Percentiles rank a stretch among this genome's conserved stretches.
Evolutionary conservation across 2,888 invertebrate species (phyloP).

Genomic region (Macrophya annulata): DNA sequence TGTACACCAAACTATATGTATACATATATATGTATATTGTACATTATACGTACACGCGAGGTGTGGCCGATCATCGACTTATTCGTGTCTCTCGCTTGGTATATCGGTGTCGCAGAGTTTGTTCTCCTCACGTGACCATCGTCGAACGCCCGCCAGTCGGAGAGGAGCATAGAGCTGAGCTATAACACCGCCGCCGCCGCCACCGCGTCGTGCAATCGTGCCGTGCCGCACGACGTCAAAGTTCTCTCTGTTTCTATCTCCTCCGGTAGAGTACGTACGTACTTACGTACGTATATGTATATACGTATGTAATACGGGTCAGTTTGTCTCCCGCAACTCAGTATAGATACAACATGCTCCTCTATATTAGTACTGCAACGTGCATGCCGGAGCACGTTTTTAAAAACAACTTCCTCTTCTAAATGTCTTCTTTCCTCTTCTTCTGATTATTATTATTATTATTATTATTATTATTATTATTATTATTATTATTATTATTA

Average conservation of each 20-base stretch:
- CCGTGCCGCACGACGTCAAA: constrained; percentile 18
- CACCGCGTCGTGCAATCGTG: no score
- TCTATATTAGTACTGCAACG: not conserved
- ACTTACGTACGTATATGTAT: not conserved
- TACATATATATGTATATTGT: no score
- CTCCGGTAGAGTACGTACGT: not conserved
- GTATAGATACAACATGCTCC: not conserved
- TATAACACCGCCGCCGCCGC: constrained; percentile 28
- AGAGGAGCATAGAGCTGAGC: not conserved
- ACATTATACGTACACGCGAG: not conserved
- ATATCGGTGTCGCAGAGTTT: constrained; percentile 21
- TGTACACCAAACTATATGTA: not conserved
- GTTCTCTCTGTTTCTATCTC: constrained; percentile 4
- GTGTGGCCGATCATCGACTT: constrained; percentile 55
- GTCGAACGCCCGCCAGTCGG: not conserved
- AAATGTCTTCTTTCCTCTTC: no score
- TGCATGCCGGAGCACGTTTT: not conserved
- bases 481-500: no score
- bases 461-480: no score
- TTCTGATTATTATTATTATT: no score
- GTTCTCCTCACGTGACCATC: constrained; percentile 43
- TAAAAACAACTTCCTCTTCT: not conserved
- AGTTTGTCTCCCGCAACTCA: constrained; percentile 18
- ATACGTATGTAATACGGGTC: constrained; percentile 16
- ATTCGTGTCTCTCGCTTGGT: constrained; percentile 9